phyloP scores from a whole-genome alignment of 1,140 invertebrate species.

The Patella vulgata region DNA sequence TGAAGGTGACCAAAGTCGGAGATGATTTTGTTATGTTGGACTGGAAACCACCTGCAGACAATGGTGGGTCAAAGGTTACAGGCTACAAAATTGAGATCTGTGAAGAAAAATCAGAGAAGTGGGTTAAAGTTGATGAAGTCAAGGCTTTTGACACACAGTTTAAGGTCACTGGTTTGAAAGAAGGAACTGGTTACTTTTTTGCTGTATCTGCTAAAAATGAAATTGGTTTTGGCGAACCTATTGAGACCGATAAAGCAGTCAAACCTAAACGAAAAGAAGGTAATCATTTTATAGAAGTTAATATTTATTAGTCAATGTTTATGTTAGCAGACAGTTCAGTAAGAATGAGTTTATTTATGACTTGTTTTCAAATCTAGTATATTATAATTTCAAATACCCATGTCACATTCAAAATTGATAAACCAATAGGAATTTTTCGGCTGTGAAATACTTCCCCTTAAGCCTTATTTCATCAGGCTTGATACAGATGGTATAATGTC shows the following conservation, averaged over 20 bases:
- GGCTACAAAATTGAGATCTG: constrained; percentile 60
- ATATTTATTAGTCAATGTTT: neutral
- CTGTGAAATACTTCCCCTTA: too few relatives aligned
- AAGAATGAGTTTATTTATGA: too few relatives aligned
- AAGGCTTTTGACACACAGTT: constrained; percentile 63
- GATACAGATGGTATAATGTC: too few relatives aligned
- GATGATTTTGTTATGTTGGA: constrained; percentile 93
- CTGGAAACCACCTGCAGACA: constrained; percentile 89
- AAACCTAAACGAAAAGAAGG: constrained; percentile 53
- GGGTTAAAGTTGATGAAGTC: constrained; percentile 52
- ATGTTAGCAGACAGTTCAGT: too few relatives aligned
- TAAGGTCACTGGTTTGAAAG: constrained; percentile 78
- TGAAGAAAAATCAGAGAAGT: constrained; percentile 46
- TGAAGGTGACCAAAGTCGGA: constrained; percentile 90
- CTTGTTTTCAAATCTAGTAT: too few relatives aligned
- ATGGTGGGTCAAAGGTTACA: constrained; percentile 92
- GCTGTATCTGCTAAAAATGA: constrained; percentile 95
- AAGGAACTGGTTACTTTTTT: constrained; percentile 97
- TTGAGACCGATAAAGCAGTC: constrained; percentile 74
- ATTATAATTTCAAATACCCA: too few relatives aligned
- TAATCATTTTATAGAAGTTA: too few relatives aligned
- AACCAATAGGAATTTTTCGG: too few relatives aligned
- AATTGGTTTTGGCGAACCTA: constrained; percentile 90
- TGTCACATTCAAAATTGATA: too few relatives aligned
- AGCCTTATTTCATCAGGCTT: too few relatives aligned